Evolutionary conservation across 2,113 vertebrate genomes (phyloP).

Genomic region (Zosterops borbonicus): DNA sequence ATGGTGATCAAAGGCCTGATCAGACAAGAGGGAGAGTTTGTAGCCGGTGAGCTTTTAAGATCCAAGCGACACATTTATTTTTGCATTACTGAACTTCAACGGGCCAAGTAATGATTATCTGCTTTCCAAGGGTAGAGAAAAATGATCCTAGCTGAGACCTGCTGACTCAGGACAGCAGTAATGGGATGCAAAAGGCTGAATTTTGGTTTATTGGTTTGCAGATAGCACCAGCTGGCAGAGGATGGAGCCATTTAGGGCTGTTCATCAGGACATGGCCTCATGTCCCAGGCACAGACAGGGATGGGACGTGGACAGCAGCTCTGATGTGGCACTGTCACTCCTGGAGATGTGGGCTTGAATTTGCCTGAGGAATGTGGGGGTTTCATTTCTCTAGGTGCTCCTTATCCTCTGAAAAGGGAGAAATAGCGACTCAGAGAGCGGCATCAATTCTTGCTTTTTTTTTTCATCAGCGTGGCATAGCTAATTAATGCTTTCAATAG

Average conservation of each 20-base stretch:
- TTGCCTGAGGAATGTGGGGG: rapidly evolving
- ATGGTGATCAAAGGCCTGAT: slow-evolving; percentile 35
- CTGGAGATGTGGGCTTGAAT: neutral
- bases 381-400: neutral
- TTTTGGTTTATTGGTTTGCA: neutral
- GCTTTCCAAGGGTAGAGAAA: neutral
- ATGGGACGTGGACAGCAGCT: neutral
- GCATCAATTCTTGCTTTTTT: slow-evolving; percentile 16
- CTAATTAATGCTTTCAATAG: slow-evolving; percentile 73
- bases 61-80: slow-evolving; percentile 42
- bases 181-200: neutral
- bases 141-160: neutral
- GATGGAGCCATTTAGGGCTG: neutral
- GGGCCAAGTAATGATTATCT: neutral
- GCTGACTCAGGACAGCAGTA: slow-evolving; percentile 13
- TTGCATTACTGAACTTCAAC: slow-evolving; percentile 24
- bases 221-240: neutral
- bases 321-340: rapidly evolving
- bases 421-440: neutral
- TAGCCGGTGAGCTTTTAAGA: slow-evolving; percentile 34
- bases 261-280: neutral
- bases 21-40: slow-evolving; percentile 2
- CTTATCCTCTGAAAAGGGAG: neutral
- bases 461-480: slow-evolving; percentile 60
- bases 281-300: neutral